Percentiles rank a stretch among this genome's conserved stretches.
Conservation (phyloP, 2,113 vertebrate genomes). For the Bubo bubo region DNA sequence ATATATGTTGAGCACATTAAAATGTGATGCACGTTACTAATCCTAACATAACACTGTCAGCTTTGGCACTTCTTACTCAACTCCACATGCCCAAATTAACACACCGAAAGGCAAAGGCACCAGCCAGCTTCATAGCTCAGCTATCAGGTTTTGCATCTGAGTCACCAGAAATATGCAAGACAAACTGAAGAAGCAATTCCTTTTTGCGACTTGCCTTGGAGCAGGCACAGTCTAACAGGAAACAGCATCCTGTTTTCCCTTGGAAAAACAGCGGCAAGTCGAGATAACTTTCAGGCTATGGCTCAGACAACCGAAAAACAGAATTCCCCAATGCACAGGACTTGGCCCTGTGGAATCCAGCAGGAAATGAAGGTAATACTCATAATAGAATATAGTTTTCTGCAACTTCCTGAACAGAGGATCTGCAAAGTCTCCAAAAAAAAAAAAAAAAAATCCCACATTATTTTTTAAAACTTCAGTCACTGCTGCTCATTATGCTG, state of each 20-base stretch:
- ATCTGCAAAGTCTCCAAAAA: not conserved
- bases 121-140: slow-evolving; percentile 51
- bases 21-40: slow-evolving; percentile 52
- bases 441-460: not conserved
- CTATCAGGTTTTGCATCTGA: slow-evolving; percentile 57
- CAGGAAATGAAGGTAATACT: slow-evolving; percentile 37
- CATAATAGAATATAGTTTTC: not conserved
- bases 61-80: slow-evolving; percentile 52
- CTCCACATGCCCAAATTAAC: slow-evolving; percentile 37
- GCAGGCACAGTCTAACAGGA: slow-evolving; percentile 30
- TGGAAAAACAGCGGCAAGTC: slow-evolving; percentile 20
- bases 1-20: slow-evolving; percentile 20
- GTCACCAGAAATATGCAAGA: slow-evolving; percentile 43
- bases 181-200: slow-evolving; percentile 50
- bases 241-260: slow-evolving; percentile 46
- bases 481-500: not conserved
- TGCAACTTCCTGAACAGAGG: not conserved
- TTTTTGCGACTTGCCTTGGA: slow-evolving; percentile 54
- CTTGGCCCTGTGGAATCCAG: not conserved
- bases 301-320: not conserved
- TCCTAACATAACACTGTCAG: slow-evolving; percentile 61
- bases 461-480: not conserved
- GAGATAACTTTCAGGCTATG: not conserved
- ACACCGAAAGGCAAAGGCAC: slow-evolving; percentile 62
- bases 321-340: not conserved